Base-by-base conservation (phyloP, 1,140 invertebrate genomes). In the Gonatopus flavifemur region DNA sequence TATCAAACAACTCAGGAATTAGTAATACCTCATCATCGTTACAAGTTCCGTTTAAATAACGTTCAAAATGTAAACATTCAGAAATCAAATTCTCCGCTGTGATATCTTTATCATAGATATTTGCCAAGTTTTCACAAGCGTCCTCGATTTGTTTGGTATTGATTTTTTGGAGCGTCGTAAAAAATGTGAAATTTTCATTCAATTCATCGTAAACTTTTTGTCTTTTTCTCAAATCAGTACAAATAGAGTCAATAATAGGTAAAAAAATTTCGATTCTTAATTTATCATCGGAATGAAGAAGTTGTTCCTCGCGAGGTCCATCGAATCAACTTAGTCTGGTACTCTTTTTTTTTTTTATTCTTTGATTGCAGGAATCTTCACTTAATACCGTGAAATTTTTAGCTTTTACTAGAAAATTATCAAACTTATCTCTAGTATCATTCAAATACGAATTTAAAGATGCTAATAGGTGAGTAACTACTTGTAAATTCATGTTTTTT, bases 401-500 rank as follows among this genome's bases (percentile, higher is more conserved):
- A 4, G 32, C 32, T 33, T 33, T 15, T 9, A 4, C n/a, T 33
- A n/a, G 9, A 4, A 33, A 9, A 33, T 33, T 33, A 15, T 7
- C 7, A 57, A 57, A 59, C 20, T 45, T 49, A 24, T 54, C 36
- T 18, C 54, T 35, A 25, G 49, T 20, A 12, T 48, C 42, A 39
- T 53, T 45, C 13, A 57, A 35, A 19, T 46, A 59, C 32, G 13
- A 25, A 46, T 32, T 54, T 15, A 63, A 48, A 13, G 57, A 59
- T 30, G 39, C 52, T 15, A 56, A 44, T 37, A 45, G 10, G 16
- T 37, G 49, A 41, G 48, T 30, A 25, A 47, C 40, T 0, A 52
- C 48, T 37, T 55, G 58, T 33, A 62, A 37, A 48, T 54, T 51
- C 6, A 49, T 8, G 22, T 52, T 49, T 2, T 40, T 30, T 28